A percentile compares a stretch with the other conserved stretches of the same genome.
phyloP scores from a whole-genome alignment of 1,140 invertebrate genomes.

The Procambarus clarkii region DNA sequence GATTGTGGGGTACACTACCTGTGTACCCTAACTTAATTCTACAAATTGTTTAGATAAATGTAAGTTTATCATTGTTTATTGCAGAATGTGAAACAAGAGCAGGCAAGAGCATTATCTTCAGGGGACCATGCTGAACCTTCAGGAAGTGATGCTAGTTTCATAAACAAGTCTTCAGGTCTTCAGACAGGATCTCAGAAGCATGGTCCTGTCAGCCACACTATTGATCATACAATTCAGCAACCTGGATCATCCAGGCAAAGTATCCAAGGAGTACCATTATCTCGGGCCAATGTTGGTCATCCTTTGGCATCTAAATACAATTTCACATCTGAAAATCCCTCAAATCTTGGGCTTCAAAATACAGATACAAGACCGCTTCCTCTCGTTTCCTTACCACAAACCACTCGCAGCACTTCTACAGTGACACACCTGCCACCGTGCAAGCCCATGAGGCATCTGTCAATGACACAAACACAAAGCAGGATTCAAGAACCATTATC shows the following conservation, averaged over 20 bases:
- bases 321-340: background rate
- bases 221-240: background rate
- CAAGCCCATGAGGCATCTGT: background rate
- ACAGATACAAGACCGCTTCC: background rate
- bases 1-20: background rate
- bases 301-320: background rate
- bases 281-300: background rate
- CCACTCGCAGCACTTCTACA: background rate
- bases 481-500: constrained; percentile 4
- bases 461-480: background rate
- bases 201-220: background rate
- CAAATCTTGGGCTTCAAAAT: background rate
- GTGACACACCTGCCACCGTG: background rate
- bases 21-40: background rate
- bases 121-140: background rate
- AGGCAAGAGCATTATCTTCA: background rate
- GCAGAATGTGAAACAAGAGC: background rate
- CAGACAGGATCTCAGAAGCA: background rate
- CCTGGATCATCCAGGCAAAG: background rate
- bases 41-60: background rate
- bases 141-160: background rate
- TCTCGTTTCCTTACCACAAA: background rate
- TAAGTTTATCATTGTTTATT: background rate
- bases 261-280: background rate
- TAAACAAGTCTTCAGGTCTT: background rate